These are phyloP conservation scores for Pristis pectinata DNA, from an alignment of 2,797 vertebrate genomes.

Conservation along the genomic window DNA sequence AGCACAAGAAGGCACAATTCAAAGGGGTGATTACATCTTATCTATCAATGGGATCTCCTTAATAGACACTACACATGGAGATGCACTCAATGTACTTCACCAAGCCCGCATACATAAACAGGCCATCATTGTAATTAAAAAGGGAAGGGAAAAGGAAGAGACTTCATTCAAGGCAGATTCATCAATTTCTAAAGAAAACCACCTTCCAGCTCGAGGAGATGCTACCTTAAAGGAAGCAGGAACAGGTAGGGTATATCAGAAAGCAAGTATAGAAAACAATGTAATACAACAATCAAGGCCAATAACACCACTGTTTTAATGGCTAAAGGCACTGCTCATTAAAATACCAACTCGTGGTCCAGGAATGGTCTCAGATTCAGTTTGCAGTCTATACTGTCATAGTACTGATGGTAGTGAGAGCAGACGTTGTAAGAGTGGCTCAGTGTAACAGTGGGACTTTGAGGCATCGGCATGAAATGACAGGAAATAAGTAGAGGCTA, in stretches of 20 bases:
- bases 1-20: constrained; percentile 74
- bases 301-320: neutral
- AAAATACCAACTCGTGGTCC: neutral
- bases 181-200: constrained; percentile 47
- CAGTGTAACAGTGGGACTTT: no score
- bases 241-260: constrained; percentile 58
- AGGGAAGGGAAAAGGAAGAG: constrained; percentile 52
- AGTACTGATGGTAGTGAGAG: neutral
- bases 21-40: constrained; percentile 71
- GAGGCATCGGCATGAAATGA: no score
- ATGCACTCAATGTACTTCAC: constrained; percentile 76
- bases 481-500: no score
- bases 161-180: constrained; percentile 50
- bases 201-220: constrained; percentile 49
- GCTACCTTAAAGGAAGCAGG: constrained; percentile 50
- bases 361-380: neutral
- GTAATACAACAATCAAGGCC: neutral
- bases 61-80: constrained; percentile 66
- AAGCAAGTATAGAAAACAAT: neutral
- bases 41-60: constrained; percentile 75
- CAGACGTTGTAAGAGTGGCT: no score
- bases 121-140: constrained; percentile 69
- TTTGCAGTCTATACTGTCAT: neutral
- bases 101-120: constrained; percentile 68
- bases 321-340: neutral